These are phyloP conservation scores for Eupithecia pulchellata DNA, from an alignment of 2,888 invertebrate species.

Conservation along the genomic window DNA sequence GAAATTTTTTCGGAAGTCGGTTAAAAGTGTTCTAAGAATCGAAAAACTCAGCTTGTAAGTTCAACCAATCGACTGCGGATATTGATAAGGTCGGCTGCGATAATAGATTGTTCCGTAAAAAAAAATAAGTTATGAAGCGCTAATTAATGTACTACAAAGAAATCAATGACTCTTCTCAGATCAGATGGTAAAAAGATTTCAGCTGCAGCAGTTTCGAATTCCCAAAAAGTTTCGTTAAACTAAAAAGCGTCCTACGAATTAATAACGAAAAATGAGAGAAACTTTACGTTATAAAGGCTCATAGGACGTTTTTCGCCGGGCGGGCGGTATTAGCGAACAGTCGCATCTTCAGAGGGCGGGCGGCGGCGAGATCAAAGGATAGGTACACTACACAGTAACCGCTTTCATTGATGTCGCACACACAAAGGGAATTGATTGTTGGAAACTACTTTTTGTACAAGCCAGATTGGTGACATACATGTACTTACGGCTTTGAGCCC, in stretches of 20 bases:
- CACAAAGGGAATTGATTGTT: conserved; percentile 85
- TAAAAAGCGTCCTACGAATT: conserved; percentile 11
- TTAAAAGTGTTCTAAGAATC: not conserved
- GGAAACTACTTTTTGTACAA: conserved; percentile 76
- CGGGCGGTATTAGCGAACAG: conserved; percentile 79
- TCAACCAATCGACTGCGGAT: not conserved
- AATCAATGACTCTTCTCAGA: not conserved
- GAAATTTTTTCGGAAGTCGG: not conserved
- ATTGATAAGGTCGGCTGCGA: not conserved
- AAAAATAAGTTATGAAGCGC: not conserved
- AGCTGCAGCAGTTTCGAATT: conserved; percentile 29
- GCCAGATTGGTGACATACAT: conserved; percentile 71
- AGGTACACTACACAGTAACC: conserved; percentile 83
- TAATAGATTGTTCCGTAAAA: not conserved
- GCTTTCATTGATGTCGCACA: conserved; percentile 84
- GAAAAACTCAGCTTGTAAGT: not conserved
- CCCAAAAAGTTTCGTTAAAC: not conserved
- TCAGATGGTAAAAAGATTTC: conserved; percentile 5
- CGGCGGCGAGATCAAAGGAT: conserved; percentile 83
- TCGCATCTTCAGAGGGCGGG: conserved; percentile 79
- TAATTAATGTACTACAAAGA: not conserved
- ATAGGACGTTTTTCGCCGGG: conserved; percentile 69
- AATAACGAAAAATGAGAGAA: conserved; percentile 36
- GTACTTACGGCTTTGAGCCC: conserved; percentile 53
- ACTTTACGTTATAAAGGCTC: conserved; percentile 51